Evolutionary conservation across 1,140 invertebrate genomes (phyloP).

Genomic region (Zeugodacus cucurbitae): DNA sequence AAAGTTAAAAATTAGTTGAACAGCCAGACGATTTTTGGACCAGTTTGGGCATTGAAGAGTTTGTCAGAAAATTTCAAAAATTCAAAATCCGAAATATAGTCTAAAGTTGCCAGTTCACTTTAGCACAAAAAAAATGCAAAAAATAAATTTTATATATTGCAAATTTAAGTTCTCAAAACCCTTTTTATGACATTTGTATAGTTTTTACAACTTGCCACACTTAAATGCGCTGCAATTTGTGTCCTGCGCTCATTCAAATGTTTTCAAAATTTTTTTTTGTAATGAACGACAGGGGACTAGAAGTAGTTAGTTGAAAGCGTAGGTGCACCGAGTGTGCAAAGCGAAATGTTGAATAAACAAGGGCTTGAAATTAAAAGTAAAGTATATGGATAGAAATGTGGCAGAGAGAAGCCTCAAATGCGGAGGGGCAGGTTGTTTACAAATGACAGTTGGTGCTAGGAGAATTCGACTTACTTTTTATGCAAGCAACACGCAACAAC

Average conservation of each 20-base stretch:
- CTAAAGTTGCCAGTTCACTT: too few species aligned
- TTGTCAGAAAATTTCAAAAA: too few species aligned
- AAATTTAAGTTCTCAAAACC: background rate
- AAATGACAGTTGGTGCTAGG: background rate
- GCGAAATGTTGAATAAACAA: slow-evolving; percentile 13
- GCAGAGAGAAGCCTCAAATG: too few species aligned
- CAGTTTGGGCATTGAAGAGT: too few species aligned
- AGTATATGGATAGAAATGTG: background rate
- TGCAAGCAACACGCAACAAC: background rate
- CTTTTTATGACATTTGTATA: background rate
- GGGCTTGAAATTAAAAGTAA: slow-evolving; percentile 8
- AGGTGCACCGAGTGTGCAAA: too few species aligned
- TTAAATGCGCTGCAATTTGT: background rate
- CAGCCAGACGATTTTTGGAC: too few species aligned
- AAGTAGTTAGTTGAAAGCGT: too few species aligned
- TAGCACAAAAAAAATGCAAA: too few species aligned
- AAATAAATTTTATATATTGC: background rate
- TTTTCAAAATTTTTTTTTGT: background rate
- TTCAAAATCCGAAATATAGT: too few species aligned
- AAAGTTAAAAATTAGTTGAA: too few species aligned
- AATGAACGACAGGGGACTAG: background rate
- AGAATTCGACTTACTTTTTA: background rate
- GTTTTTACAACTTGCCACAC: background rate
- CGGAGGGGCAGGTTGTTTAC: too few species aligned
- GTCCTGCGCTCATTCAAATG: background rate